Evolutionary conservation across 2,888 invertebrate genomes (phyloP), one percentile per base, ranked within the genome.

Genomic region (Pristionchus exspectatus): DNA sequence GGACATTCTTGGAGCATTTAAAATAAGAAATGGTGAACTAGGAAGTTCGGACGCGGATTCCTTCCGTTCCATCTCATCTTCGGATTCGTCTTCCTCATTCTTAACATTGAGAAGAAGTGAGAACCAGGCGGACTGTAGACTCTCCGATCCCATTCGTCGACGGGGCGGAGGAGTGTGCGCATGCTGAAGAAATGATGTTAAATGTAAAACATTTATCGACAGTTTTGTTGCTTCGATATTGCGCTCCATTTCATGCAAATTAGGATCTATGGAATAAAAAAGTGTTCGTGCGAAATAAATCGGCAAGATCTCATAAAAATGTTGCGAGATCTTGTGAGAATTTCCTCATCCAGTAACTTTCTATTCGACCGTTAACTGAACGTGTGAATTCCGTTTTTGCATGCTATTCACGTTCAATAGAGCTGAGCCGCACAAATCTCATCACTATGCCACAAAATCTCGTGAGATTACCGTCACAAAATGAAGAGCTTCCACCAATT

Each of bases 11-110:
- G 92, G 91, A 2, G 91, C 90, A 50, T 91, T 90, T 14, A 88
- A n/a, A 10, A 81, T 1, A 0, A 89, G 63, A 66, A 89, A 89
- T 0, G 89, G 89, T 12, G 89, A 89, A n/a, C 83, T 83, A 16
- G 89, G 89, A 7, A 89, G 90, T 7, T 91, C 89, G 18, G 91
- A 90, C n/a, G 91, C 90, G 89, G 90, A 91, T 89, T 91, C 90
- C 50, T 69, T 74, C 33, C 50, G n/a, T n/a, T 69, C 66, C 24
- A 54, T 7, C 16, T 59, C 72, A 0, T 44, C 44, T 18, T 69
- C 33, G 1, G 18, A 24, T 21, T 88, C 87, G 0, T 83, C 66
- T 4, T 83, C 89, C 18, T 88, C 88, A 27, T 81, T 18, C 24
- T 50, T 72, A 16, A 89, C 89, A n/a, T 50, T 69, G 33, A 89